phyloP scores from a whole-genome alignment of 2,888 invertebrate genomes.

The Melanophora roralis region DNA sequence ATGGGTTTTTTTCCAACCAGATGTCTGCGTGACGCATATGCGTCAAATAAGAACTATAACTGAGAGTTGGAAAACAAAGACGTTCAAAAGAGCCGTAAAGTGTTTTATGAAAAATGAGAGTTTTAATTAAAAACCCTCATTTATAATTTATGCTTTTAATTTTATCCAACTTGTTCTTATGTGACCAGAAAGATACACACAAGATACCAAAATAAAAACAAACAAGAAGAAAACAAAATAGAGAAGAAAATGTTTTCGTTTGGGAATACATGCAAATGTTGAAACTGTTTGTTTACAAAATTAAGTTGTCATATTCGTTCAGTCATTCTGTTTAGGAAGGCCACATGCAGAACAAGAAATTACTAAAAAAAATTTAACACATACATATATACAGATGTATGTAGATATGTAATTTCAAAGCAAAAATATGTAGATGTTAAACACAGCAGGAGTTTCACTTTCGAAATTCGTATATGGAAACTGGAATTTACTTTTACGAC shows the following conservation, averaged over 20 bases:
- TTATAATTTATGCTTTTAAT: not conserved
- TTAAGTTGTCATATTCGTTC: constrained; percentile 3
- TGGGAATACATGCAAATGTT: constrained; percentile 24
- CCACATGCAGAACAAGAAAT: too few species aligned
- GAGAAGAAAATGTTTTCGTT: constrained; percentile 29
- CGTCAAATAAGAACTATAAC: constrained; percentile 14
- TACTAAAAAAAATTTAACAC: too few species aligned
- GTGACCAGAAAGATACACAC: not conserved
- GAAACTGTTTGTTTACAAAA: constrained; percentile 40
- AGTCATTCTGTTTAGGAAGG: too few species aligned
- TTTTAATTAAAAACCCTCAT: not conserved
- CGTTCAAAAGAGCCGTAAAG: not conserved
- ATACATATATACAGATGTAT: too few species aligned
- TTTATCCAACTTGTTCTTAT: not conserved
- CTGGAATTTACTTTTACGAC: constrained; percentile 11
- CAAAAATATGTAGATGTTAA: constrained; percentile 24
- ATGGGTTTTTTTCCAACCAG: not conserved
- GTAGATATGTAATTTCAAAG: too few species aligned
- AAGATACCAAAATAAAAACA: not conserved
- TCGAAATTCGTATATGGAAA: constrained; percentile 51
- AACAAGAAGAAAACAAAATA: not conserved
- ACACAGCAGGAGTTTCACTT: constrained; percentile 55
- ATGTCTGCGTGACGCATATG: constrained; percentile 49
- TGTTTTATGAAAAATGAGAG: not conserved
- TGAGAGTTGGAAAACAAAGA: not conserved